phyloP scores from a whole-genome alignment of 2,797 vertebrate species.

The Thunnus albacares region DNA sequence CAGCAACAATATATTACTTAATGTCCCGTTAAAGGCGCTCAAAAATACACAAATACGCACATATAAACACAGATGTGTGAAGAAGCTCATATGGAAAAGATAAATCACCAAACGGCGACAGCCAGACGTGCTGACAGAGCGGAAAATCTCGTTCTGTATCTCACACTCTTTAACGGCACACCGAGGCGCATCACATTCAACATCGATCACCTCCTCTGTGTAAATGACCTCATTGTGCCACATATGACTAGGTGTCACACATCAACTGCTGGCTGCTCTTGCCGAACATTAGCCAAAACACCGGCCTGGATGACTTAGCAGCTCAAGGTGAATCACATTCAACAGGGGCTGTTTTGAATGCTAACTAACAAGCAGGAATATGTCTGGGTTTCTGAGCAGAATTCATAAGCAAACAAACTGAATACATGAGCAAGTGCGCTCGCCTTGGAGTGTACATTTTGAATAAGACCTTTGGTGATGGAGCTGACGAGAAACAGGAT shows the following conservation, averaged over 20 bases:
- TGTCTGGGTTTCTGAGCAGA: conserved; percentile 45
- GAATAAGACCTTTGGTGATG: conserved; percentile 56
- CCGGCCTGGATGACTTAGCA: conserved; percentile 47
- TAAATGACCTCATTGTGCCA: conserved; percentile 70
- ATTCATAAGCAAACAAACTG: conserved; percentile 58
- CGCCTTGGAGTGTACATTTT: conserved; percentile 34
- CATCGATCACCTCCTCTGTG: conserved; percentile 61
- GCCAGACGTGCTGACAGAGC: conserved; percentile 63
- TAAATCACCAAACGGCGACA: conserved; percentile 55
- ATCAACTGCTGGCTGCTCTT: conserved; percentile 48
- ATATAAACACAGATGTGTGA: conserved; percentile 40
- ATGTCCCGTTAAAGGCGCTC: conserved; percentile 49
- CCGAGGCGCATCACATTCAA: conserved; percentile 36
- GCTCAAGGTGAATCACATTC: conserved; percentile 72
- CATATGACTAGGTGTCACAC: conserved; percentile 62
- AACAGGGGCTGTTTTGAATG: conserved; percentile 47
- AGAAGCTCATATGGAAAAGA: conserved; percentile 50
- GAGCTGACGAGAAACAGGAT: conserved; percentile 33
- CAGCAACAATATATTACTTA: conserved; percentile 62
- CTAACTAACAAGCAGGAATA: conserved; percentile 38
- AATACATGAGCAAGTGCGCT: conserved; percentile 45
- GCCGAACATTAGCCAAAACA: conserved; percentile 48
- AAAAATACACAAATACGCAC: conserved; percentile 21
- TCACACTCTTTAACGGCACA: conserved; percentile 52
- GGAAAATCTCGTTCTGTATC: conserved; percentile 63